Base-by-base conservation (phyloP, 37 sponge, comb jelly and placozoan genomes). In the Trichoplax adhaerens region DNA sequence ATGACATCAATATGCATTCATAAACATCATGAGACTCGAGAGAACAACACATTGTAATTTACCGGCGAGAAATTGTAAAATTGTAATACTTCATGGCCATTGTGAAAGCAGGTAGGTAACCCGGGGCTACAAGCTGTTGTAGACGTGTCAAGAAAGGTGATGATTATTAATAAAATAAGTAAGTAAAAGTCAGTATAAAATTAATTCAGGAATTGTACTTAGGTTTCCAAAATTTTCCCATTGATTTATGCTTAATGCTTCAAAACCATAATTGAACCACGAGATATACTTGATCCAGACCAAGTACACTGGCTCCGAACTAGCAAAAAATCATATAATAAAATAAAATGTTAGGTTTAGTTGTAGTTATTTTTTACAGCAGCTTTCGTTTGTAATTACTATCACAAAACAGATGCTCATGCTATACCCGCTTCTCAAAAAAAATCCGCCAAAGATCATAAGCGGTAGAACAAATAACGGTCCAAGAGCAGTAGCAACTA, bases 251-350 rank as follows among this genome's bases (percentile, higher is more conserved):
- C 58, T 50, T 50, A 77, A 64, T 2, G 49, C 78, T 52, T 77
- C 78, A 48, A 77, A 77, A 12, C 76, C 50, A 49, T 77, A 77
- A 6, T 77, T 65, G 78, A 77, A 76, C 76, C 76, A 77, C 29
- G 64, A 65, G 4, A 77, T 77, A 48, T 77, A 76, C 7, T 50
- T 73, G 7, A 77, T 76, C 78, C 78, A 77, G 4, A 53, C 5
- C 8, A 77, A 58, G 74, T 55, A 77, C 0, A 73, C 58, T 6
- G 72, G 72, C 64, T 7, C 64, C 7, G 10, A 7, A 4, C 73
- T 72, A 4, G 7, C 50, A 52, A 52, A 51, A 65, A 65, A 4
- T 7, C 67, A 65, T 51, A 52, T 5, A 4, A 65, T 12, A 8
- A 60, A 66, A 5, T 10, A 52, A 50, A 52, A 12, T 12, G 12